A percentile compares a stretch with the other conserved stretches of the same genome.
These are phyloP conservation scores for Amblyopsis rosae DNA, from an alignment of 2,113 vertebrate genomes.

Conservation along the genomic window DNA sequence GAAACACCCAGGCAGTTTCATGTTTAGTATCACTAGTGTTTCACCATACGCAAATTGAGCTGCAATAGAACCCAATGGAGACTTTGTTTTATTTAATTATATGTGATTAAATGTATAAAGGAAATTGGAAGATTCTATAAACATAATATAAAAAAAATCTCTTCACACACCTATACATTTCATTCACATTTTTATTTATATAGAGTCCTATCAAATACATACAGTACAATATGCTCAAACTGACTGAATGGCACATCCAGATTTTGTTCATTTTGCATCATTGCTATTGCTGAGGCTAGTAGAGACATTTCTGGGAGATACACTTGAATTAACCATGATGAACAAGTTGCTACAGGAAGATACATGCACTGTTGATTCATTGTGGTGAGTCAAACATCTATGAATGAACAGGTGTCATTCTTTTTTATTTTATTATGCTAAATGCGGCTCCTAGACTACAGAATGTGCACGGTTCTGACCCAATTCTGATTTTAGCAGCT, in stretches of 20 bases:
- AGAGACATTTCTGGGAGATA: slow-evolving; percentile 62
- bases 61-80: too few species aligned
- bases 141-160: slow-evolving; percentile 3
- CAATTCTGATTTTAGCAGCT: neutral
- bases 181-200: slow-evolving; percentile 67
- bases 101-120: neutral
- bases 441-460: slow-evolving; percentile 57
- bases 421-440: slow-evolving; percentile 62
- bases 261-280: slow-evolving; percentile 72
- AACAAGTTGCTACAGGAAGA: slow-evolving; percentile 68
- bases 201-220: slow-evolving; percentile 76
- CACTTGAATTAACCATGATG: slow-evolving; percentile 50
- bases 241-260: slow-evolving; percentile 73
- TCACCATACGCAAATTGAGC: too few species aligned
- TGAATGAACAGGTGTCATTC: slow-evolving; percentile 39
- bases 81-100: neutral
- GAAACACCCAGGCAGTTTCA: neutral
- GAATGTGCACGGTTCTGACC: slow-evolving; percentile 42
- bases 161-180: neutral
- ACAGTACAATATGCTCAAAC: slow-evolving; percentile 76
- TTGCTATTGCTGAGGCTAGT: slow-evolving; percentile 73
- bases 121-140: neutral
- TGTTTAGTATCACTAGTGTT: neutral
- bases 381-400: slow-evolving; percentile 55
- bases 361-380: slow-evolving; percentile 72